Evolutionary conservation across 1,140 invertebrate genomes (phyloP), one percentile per base, ranked within the genome.

Genomic region (Brachionus rotundiformis): DNA sequence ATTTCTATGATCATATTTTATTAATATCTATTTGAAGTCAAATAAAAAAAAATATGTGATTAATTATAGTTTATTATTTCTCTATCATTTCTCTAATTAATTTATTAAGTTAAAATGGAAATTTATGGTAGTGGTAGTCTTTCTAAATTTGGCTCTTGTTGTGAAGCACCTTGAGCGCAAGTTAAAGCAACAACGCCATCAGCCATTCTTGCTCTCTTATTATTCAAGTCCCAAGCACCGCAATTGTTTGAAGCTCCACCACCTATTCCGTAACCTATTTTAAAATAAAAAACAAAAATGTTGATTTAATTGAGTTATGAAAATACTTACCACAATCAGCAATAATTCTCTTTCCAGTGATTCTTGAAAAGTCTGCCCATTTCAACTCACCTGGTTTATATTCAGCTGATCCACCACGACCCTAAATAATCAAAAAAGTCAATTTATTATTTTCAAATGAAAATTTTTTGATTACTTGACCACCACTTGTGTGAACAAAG

Each of bases 341-440:
- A 44, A 73, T 73, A 31, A 73, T 73, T 44, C 68, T 16, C 25
- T 73, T 73, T 11, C 68, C 68, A 73, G 68, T 73, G 16, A 73
- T 73, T 25, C 8, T 44, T 25, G 33, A 25, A 25, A 73, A 39
- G 2, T 27, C 19, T 16, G 33, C 23, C 68, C 68, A 73, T 31
- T 27, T 31, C 16, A 73, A 39, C 29, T 71, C 65, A 39, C 36
- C 36, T 39, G 65, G 65, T 71, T 39, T 71, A n/a, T 71, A 33
- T 7, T 44, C 31, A 10, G 33, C 25, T 73, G 68, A 73, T 10
- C 25, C 68, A 39, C 25, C 25, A 41, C 31, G 25, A 10, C 68
- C 68, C 41, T 73, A 41, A 10, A 31, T 73, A 41, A 31, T 16
- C 1, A 73, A 11, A 19, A 25, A 73, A 31, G 2, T 73, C 33